Evolutionary conservation across 2,113 vertebrate genomes (phyloP).

Genomic region (Elephantulus edwardii): DNA sequence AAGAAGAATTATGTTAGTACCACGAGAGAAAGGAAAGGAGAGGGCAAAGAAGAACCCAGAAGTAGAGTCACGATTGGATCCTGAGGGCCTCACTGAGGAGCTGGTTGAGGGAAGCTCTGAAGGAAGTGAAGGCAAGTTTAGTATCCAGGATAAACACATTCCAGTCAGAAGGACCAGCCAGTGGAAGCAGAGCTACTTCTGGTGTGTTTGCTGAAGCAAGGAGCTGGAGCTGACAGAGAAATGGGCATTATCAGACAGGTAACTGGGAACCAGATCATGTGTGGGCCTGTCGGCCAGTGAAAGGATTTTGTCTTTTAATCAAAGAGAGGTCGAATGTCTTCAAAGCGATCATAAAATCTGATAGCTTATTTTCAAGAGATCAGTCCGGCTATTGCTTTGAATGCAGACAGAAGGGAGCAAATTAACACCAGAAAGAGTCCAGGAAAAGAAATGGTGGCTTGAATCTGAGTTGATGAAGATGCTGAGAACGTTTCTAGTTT

Average conservation of each 20-base stretch:
- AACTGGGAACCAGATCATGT: not conserved
- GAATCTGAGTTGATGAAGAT: not conserved
- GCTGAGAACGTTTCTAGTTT: not conserved
- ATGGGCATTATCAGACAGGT: not conserved
- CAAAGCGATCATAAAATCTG: not conserved
- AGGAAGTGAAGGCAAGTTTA: not conserved
- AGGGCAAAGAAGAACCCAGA: conserved; percentile 1
- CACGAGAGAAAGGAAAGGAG: not conserved
- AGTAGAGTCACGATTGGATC: not conserved
- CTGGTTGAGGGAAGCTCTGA: not conserved
- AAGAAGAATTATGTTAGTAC: not conserved
- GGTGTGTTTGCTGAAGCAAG: not conserved
- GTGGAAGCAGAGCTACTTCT: not conserved
- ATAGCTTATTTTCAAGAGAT: not conserved
- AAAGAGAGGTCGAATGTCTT: not conserved
- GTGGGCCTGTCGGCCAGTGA: not conserved
- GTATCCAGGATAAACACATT: not conserved
- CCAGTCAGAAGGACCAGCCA: not conserved
- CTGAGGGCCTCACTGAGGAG: not conserved
- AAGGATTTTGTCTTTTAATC: not conserved
- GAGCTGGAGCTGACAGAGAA: not conserved
- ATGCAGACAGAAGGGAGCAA: not conserved
- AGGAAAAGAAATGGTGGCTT: not conserved
- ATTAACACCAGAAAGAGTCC: not conserved
- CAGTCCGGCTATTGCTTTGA: not conserved